Base-by-base conservation (phyloP, 2,113 vertebrate species). In the Pelecanoides urinatrix region DNA sequence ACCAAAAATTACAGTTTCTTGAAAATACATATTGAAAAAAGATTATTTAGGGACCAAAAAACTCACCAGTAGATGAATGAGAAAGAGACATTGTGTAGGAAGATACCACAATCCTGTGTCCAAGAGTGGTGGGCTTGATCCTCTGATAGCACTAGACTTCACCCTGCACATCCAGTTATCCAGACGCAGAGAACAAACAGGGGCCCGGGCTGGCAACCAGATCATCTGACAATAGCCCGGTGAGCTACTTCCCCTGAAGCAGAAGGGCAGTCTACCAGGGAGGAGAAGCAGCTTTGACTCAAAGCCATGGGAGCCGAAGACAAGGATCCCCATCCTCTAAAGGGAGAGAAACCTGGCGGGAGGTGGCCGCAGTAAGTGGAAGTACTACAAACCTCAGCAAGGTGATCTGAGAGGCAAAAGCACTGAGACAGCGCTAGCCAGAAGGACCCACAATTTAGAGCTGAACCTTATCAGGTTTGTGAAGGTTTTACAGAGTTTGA, bases 281-380 rank as follows among this genome's bases (percentile, higher is more conserved):
- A 94, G 53, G 19, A 95, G 32, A 59, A 63, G 55, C 6, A 6
- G 21, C 45, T 76, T 38, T 61, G 40, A 13, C 53, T 90, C 42
- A 87, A 45, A 77, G 8, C 47, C 47, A 30, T 14, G 29, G 34
- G 23, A 59, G 14, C 13, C 2, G 2, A 59, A 78, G 29, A 62
- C 27, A 73, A 76, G 34, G n/a, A 61, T 74, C 16, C 4, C 10
- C 44, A 23, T 36, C 22, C 16, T 47, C 40, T 74, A 22, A 44
- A 58, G 25, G 36, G 47, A 66, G 2, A 80, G 47, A 45, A 86
- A 65, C 6, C 13, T 4, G 1, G 40, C 0, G 0, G 20, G 30
- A 91, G 29, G 8, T 2, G 1, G 40, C 20, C 11, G 7, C 36
- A 62, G 11, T 5, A 73, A 70, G 63, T 13, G 8, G 7, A 86